A percentile compares a stretch with the other conserved stretches of the same genome.
phyloP scores from a whole-genome alignment of 2,113 vertebrate species.

The Harpagus bidentatus region DNA sequence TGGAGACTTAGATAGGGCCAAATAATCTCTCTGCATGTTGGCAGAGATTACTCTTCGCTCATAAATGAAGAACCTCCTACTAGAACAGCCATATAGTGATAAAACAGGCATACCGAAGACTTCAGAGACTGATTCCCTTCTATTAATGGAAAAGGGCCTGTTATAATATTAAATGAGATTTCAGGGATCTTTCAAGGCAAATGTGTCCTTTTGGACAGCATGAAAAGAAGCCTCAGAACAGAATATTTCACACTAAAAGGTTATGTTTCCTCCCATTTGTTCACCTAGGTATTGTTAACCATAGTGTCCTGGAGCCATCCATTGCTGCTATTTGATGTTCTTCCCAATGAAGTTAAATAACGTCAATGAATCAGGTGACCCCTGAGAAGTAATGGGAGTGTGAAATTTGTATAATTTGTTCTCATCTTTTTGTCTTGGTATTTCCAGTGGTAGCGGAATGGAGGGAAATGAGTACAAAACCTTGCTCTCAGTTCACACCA shows the following conservation, averaged over 20 bases:
- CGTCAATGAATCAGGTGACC: not conserved
- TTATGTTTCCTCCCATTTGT: not conserved
- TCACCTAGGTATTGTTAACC: not conserved
- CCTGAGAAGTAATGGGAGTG: not conserved
- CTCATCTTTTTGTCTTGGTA: not conserved
- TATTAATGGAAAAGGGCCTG: not conserved
- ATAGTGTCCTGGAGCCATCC: not conserved
- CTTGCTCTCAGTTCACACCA: not conserved
- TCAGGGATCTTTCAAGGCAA: not conserved
- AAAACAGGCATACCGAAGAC: not conserved
- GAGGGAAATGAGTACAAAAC: not conserved
- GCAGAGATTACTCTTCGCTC: not conserved
- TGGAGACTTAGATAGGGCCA: not conserved
- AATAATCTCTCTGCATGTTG: not conserved
- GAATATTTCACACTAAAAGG: not conserved
- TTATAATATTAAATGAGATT: not conserved
- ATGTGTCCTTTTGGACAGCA: not conserved
- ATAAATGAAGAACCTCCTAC: not conserved
- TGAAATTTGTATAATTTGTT: not conserved
- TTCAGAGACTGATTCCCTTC: not conserved
- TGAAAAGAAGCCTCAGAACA: not conserved
- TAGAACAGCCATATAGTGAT: not conserved
- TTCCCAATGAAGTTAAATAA: not conserved
- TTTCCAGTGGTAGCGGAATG: not conserved
- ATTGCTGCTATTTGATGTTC: not conserved